Evolutionary conservation across 2,797 vertebrate genomes (phyloP).

Genomic region (Crossoptilon crossoptilon): DNA sequence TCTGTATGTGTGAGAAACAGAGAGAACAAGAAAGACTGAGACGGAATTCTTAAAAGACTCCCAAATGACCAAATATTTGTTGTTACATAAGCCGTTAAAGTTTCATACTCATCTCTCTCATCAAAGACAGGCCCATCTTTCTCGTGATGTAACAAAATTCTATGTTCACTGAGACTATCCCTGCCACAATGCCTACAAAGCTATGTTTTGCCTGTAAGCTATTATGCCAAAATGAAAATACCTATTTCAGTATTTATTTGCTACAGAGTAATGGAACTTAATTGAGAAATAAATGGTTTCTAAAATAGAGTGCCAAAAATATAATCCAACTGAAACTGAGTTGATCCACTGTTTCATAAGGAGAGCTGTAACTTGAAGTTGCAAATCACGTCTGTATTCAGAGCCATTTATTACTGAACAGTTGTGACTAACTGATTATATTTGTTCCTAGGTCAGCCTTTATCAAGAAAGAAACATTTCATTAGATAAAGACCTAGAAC

Average conservation of each 20-base stretch:
- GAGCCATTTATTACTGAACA: not conserved
- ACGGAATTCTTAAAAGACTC: not conserved
- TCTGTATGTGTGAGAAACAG: not conserved
- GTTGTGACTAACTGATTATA: not conserved
- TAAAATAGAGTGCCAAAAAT: not conserved
- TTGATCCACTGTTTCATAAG: not conserved
- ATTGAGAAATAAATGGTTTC: not conserved
- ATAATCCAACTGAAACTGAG: not conserved
- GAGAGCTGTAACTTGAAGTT: not conserved
- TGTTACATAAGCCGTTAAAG: not conserved
- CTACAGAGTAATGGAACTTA: not conserved
- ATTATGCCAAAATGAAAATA: not conserved
- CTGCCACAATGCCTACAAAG: constrained; percentile 55
- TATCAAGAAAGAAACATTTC: not conserved
- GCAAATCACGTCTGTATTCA: not conserved
- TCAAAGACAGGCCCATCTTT: constrained; percentile 68
- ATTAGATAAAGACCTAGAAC: not conserved
- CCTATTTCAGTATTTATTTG: not conserved
- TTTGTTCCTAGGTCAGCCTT: not conserved
- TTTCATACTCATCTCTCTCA: not conserved
- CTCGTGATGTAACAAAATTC: constrained; percentile 70
- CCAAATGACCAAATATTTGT: not conserved
- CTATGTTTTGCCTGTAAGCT: not conserved
- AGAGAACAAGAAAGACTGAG: not conserved
- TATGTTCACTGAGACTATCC: not conserved